These are phyloP conservation scores for Eupithecia abbreviata DNA, from an alignment of 2,888 invertebrate genomes.

Conservation along the genomic window DNA sequence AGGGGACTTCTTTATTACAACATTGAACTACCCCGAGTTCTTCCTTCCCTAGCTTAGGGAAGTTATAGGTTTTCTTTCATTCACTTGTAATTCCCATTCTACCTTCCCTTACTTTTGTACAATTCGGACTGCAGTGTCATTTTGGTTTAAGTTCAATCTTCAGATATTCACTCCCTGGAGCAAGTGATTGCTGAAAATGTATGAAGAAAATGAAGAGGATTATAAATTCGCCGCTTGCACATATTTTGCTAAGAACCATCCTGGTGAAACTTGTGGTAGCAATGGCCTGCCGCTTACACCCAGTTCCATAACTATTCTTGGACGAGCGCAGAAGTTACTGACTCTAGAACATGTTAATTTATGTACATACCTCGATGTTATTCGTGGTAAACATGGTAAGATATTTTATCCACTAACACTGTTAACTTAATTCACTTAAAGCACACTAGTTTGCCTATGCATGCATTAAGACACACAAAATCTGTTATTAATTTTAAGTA, in stretches of 20 bases:
- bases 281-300: constrained; percentile 98
- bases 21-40: background rate
- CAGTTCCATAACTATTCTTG: constrained; percentile 97
- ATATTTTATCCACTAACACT: constrained; percentile 19
- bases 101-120: background rate
- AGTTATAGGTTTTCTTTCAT: background rate
- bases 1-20: background rate
- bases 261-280: constrained; percentile 95
- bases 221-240: constrained; percentile 92
- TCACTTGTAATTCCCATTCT: background rate
- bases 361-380: constrained; percentile 95
- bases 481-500: too few relatives aligned
- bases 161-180: background rate
- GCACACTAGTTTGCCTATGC: background rate
- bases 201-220: constrained; percentile 59
- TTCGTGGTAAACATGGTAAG: constrained; percentile 96
- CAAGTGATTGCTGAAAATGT: constrained; percentile 43
- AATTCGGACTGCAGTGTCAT: background rate
- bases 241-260: constrained; percentile 95
- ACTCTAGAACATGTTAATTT: constrained; percentile 91
- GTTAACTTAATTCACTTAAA: background rate
- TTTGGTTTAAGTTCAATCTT: background rate
- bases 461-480: background rate
- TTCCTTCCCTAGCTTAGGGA: background rate
- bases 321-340: constrained; percentile 92